Evolutionary conservation across 2,888 invertebrate species (phyloP).

Genomic region (Gandaritis pyraliata): DNA sequence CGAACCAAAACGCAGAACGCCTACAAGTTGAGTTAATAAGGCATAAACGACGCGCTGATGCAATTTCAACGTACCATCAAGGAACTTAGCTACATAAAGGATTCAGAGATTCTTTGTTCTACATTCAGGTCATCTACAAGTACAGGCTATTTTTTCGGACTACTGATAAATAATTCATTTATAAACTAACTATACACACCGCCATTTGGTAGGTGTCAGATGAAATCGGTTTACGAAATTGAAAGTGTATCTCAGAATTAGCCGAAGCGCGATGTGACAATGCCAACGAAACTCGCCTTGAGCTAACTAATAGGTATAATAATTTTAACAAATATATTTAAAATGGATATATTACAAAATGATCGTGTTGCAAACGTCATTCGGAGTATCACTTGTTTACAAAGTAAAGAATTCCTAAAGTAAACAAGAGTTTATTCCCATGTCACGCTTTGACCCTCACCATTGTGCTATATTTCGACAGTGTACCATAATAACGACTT

Average conservation of each 20-base stretch:
- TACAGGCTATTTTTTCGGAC: constrained; percentile 31
- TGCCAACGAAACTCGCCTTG: constrained; percentile 77
- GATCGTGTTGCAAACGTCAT: constrained; percentile 62
- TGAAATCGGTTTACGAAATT: constrained; percentile 41
- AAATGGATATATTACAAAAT: constrained; percentile 68
- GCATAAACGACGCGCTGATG: constrained; percentile 47
- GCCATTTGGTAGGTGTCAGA: constrained; percentile 18
- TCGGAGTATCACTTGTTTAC: constrained; percentile 48
- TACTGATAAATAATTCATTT: constrained; percentile 24
- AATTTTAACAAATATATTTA: constrained; percentile 75
- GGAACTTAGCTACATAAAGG: constrained; percentile 38
- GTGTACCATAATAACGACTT: not conserved
- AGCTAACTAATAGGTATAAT: constrained; percentile 73
- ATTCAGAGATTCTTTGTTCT: constrained; percentile 47
- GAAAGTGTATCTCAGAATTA: constrained; percentile 49
- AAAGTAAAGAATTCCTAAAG: constrained; percentile 34
- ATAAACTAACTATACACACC: not conserved
- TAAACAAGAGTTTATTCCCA: constrained; percentile 23
- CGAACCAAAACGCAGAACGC: constrained; percentile 65
- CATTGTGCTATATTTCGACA: not conserved
- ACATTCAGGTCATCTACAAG: constrained; percentile 38
- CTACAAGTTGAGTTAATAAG: constrained; percentile 66
- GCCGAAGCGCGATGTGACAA: constrained; percentile 58
- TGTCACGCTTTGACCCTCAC: constrained; percentile 5
- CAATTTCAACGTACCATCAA: constrained; percentile 49